Percentiles rank a stretch among this genome's conserved stretches.
Evolutionary conservation across 1,140 invertebrate species (phyloP).

Genomic region (Colletes latitarsis): DNA sequence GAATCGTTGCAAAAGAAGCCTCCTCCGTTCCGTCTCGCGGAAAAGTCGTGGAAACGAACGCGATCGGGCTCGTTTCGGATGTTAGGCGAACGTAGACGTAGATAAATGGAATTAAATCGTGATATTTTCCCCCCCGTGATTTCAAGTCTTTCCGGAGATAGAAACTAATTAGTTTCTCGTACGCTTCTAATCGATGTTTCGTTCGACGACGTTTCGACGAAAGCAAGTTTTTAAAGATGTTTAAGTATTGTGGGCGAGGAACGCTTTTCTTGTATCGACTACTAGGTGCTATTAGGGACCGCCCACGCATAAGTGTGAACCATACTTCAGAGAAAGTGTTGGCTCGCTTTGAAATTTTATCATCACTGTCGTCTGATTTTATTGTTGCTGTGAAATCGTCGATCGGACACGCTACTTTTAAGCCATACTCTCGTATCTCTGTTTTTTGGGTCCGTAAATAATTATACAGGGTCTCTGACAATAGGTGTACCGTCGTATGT

Average conservation of each 20-base stretch:
- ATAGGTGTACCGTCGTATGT: constrained; percentile 33
- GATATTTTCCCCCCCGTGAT: constrained; percentile 14
- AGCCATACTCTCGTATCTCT: constrained; percentile 18
- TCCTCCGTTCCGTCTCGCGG: constrained; percentile 22
- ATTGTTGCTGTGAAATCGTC: too few species aligned
- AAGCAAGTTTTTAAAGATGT: neutral
- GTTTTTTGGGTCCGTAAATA: constrained; percentile 11
- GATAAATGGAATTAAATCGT: constrained; percentile 7
- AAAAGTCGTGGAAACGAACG: neutral
- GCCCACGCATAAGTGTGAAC: constrained; percentile 19
- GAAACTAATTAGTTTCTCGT: neutral
- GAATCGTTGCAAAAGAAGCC: neutral
- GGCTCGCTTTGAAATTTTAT: constrained; percentile 29
- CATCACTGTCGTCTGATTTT: constrained; percentile 12
- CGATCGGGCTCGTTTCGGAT: neutral
- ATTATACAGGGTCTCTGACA: constrained; percentile 48
- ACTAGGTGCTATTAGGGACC: constrained; percentile 5
- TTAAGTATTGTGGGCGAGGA: neutral
- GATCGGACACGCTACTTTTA: constrained; percentile 4
- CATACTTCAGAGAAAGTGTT: neutral
- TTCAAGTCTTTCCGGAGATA: neutral
- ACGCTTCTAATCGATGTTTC: constrained; percentile 11
- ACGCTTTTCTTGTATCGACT: constrained; percentile 4
- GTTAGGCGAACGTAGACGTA: neutral
- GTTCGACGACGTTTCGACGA: neutral